Evolutionary conservation across 2,113 vertebrate genomes (phyloP).

Genomic region (Hirundichthys speculiger): DNA sequence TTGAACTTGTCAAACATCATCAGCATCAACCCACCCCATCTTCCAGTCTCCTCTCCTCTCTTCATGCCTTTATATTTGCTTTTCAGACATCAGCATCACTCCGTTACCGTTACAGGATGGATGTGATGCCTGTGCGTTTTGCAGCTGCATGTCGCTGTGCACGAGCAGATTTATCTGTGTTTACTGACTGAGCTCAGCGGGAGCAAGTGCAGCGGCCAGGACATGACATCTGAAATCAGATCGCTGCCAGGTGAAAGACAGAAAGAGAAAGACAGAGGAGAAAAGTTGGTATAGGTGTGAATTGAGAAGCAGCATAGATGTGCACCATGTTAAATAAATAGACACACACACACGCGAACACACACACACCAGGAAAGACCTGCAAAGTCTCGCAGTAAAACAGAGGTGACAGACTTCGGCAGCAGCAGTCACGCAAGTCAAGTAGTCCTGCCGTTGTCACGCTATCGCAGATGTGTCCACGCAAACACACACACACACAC

Average conservation of each 20-base stretch:
- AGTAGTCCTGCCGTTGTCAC: conserved; percentile 75
- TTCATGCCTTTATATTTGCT: conserved; percentile 6
- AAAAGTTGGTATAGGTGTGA: conserved; percentile 33
- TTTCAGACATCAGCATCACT: conserved; percentile 8
- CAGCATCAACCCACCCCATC: conserved; percentile 37
- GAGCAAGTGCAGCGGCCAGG: conserved; percentile 8
- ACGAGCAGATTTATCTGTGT: conserved; percentile 12
- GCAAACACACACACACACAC: conserved; percentile 11
- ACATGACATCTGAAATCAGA: conserved; percentile 37
- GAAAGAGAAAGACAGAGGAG: conserved; percentile 23
- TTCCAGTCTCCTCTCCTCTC: background rate
- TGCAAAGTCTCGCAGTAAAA: conserved; percentile 77
- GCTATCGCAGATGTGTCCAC: conserved; percentile 68
- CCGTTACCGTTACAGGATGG: no score
- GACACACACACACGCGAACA: conserved; percentile 40
- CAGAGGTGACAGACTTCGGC: conserved; percentile 80
- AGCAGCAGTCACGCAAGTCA: conserved; percentile 71
- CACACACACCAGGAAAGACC: conserved; percentile 62
- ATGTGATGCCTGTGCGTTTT: background rate
- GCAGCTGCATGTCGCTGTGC: background rate
- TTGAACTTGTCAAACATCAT: conserved; percentile 66
- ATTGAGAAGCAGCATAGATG: conserved; percentile 37
- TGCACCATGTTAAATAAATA: conserved; percentile 20
- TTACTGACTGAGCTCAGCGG: background rate
- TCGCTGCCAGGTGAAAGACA: conserved; percentile 35